Evolutionary conservation across 1,140 invertebrate genomes (phyloP), one percentile per base, ranked within the genome.

Genomic region (Dufourea novaeangliae): DNA sequence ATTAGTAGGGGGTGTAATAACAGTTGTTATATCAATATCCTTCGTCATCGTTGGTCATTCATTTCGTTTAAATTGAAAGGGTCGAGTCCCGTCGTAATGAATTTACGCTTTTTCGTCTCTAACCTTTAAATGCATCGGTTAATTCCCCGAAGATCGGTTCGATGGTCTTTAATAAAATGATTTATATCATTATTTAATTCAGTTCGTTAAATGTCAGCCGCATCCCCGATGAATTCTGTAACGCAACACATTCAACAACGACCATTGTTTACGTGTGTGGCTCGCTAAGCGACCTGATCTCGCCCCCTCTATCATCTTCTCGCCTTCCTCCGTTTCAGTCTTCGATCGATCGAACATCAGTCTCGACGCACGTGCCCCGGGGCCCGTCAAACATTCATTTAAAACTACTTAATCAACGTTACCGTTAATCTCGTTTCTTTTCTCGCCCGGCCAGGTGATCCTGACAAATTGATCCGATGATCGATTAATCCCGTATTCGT

Each of bases 111-210:
- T 25, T n/a, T 41, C 46, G 29, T 37, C 17, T 32, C 29, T 27
- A 63, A 46, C 34, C 63, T 81, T 68, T 78, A n/a, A 25, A 73
- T 57, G 57, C 57, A 8, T 71, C 57, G 32, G 32, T 77, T 68
- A 78, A 73, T 73, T 72, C 72, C 46, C 59, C 69, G 44, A 8
- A 20, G 17, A 71, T 11, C 64, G 44, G 54, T 32, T 61, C 54
- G 37, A 34, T 37, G 25, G 52, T 77, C 34, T 69, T 76, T 66
- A 76, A 78, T 67, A 54, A 81, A 68, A 78, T 78, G 79, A 83
- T 81, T 81, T 83, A 78, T 73, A 52, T 67, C 41, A 56, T 83
- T 78, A 83, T 81, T 81, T 72, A 81, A 83, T 81, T 71, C 56
- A 37, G 46, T 56, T 61, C 41, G 63, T 54, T 71, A 66, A 71